Conservation (phyloP, 2,113 vertebrate species). For the Siphamia tubifer region DNA sequence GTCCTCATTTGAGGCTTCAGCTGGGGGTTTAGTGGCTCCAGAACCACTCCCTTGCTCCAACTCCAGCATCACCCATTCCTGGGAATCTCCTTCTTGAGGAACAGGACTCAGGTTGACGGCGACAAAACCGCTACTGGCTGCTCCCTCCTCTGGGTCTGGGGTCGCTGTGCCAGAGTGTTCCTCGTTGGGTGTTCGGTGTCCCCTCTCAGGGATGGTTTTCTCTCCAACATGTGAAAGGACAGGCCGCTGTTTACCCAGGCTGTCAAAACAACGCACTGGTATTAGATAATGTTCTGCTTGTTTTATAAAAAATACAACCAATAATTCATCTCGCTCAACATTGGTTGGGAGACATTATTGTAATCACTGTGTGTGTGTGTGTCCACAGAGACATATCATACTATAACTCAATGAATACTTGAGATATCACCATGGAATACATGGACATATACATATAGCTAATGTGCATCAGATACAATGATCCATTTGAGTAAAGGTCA, state of each 20-base stretch:
- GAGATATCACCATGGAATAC: no score
- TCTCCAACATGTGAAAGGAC: conserved; percentile 77
- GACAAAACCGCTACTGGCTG: conserved; percentile 91
- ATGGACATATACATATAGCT: no score
- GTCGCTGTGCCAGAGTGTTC: conserved; percentile 82
- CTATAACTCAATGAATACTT: no score
- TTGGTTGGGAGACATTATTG: no score
- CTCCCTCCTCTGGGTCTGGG: conserved; percentile 87
- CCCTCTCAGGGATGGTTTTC: conserved; percentile 73
- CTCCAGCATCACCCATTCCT: conserved; percentile 97
- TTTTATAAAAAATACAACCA: no score
- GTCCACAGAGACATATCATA: no score
- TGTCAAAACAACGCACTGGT: conserved; percentile 56
- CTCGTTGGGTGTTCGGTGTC: conserved; percentile 81
- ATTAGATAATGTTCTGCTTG: neutral
- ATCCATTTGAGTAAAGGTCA: no score
- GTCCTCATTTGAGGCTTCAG: conserved; percentile 77
- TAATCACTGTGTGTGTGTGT: no score
- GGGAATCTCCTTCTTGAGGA: conserved; percentile 91
- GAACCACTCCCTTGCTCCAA: conserved; percentile 86
- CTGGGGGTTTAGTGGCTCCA: conserved; percentile 79
- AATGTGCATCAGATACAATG: no score
- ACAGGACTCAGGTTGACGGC: conserved; percentile 92
- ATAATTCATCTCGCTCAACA: no score
- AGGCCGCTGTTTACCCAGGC: conserved; percentile 88